A percentile compares a stretch with the other conserved stretches of the same genome.
phyloP scores from a whole-genome alignment of 1,140 invertebrate genomes.

The Solenopsis invicta region DNA sequence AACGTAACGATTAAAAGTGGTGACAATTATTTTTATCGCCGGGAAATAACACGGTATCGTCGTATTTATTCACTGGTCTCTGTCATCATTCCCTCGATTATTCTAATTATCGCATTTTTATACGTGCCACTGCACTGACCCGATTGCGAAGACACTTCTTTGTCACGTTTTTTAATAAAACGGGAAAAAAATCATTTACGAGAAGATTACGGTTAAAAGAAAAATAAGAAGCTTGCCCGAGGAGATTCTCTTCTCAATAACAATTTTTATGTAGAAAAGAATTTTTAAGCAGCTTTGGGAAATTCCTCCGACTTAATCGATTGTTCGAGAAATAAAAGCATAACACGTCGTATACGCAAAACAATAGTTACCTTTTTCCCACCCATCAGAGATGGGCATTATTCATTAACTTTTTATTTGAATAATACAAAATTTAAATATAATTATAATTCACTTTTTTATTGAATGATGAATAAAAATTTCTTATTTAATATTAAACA shows the following conservation, averaged over 20 bases:
- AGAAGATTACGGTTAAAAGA: neutral
- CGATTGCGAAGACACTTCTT: neutral
- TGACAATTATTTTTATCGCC: constrained; percentile 5
- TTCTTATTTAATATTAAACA: too few species aligned
- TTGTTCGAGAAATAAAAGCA: neutral
- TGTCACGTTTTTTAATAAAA: neutral
- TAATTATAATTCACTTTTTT: too few species aligned
- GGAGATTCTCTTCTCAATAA: neutral
- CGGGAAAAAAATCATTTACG: neutral
- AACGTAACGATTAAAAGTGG: neutral
- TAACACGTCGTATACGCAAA: neutral
- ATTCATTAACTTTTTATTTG: too few species aligned
- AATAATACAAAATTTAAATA: too few species aligned
- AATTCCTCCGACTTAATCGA: neutral
- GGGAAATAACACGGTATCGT: neutral
- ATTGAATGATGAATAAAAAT: too few species aligned
- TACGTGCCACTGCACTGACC: neutral
- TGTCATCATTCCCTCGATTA: constrained; percentile 19
- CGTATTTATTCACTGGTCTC: neutral
- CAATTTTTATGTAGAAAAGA: neutral
- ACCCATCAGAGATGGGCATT: too few species aligned
- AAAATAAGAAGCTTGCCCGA: neutral
- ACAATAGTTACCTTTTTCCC: neutral
- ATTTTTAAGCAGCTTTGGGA: neutral
- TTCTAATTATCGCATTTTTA: neutral